Evolutionary conservation across 2,797 vertebrate species (phyloP), one percentile per base, ranked within the genome.

Genomic region (Danio choprae): DNA sequence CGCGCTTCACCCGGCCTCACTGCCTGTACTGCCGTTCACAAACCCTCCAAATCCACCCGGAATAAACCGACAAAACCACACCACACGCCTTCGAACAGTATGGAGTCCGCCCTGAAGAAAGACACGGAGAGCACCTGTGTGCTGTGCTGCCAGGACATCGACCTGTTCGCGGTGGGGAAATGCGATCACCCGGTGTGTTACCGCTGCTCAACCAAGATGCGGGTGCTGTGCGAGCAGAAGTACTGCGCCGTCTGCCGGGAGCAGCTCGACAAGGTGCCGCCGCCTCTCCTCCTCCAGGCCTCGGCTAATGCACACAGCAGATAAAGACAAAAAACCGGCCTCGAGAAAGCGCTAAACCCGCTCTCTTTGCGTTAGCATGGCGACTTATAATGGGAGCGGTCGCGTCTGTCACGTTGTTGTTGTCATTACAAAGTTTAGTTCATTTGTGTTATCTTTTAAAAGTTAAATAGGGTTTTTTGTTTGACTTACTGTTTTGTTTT

Each of bases 241-340:
- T 99, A 99, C 94, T 99, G 98, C 92, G 98, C 98, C 43, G 98
- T 99, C 82, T 98, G 98, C 95, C 95, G 98, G 64, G 97, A 97
- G 89, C 96, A 98, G 92, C 95, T 99, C 85, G 95, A 95, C 91
- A 97, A 98, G 97, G 98, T 99, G 58, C 22, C 86, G 22, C 0
- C 44, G 5, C 18, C 64, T 18, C 12, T 36, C 8, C 20, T 55
- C 87, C 85, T 6, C 2, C 56, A 43, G 77, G 67, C 77, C 77
- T 63, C 58, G 65, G 16, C 22, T 5, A 5, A 5, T 29, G 2
- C 0, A 22, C 74, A 43, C 60, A 5, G 5, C 9, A 4, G 5
- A 13, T 0, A 40, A 0, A 9, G 41, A 2, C 50, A 11, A 15
- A 50, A 16, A 41, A 29, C n/a, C 9, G 44, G 16, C 5, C 18